These are phyloP conservation scores for Amblyopsis rosae DNA, from an alignment of 2,113 vertebrate genomes.

Conservation along the genomic window DNA sequence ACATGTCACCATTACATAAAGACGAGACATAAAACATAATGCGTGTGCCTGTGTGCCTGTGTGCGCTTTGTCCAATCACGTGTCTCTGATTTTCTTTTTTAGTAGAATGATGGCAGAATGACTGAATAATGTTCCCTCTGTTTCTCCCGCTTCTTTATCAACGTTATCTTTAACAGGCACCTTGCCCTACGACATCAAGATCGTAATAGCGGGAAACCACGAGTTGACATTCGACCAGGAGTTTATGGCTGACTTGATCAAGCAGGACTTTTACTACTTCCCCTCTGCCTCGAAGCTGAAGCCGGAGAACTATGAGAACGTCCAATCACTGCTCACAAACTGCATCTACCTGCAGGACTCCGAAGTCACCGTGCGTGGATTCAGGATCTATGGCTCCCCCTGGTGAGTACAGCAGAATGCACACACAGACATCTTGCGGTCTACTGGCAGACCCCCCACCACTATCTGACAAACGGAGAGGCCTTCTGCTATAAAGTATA, in stretches of 20 bases:
- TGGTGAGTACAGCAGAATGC: constrained; percentile 81
- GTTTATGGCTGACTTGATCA: constrained; percentile 98
- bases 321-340: constrained; percentile 94
- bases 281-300: constrained; percentile 96
- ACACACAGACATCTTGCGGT: background rate
- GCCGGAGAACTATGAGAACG: constrained; percentile 95
- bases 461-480: too few relatives aligned
- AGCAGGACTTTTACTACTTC: constrained; percentile 99
- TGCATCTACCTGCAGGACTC: constrained; percentile 98
- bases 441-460: too few relatives aligned
- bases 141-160: constrained; percentile 31
- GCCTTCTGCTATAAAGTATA: too few relatives aligned
- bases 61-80: too few relatives aligned
- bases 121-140: background rate
- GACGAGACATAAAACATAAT: too few relatives aligned
- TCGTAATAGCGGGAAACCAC: constrained; percentile 95
- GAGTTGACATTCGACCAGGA: constrained; percentile 98
- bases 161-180: constrained; percentile 77
- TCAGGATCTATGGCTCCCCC: constrained; percentile 92
- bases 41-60: too few relatives aligned
- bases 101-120: too few relatives aligned
- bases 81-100: too few relatives aligned
- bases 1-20: too few relatives aligned
- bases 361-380: constrained; percentile 91
- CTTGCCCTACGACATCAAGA: constrained; percentile 95